These are phyloP conservation scores for Acropora yongei DNA, from an alignment of 64 coral and sea anemone species.

Conservation along the genomic window DNA sequence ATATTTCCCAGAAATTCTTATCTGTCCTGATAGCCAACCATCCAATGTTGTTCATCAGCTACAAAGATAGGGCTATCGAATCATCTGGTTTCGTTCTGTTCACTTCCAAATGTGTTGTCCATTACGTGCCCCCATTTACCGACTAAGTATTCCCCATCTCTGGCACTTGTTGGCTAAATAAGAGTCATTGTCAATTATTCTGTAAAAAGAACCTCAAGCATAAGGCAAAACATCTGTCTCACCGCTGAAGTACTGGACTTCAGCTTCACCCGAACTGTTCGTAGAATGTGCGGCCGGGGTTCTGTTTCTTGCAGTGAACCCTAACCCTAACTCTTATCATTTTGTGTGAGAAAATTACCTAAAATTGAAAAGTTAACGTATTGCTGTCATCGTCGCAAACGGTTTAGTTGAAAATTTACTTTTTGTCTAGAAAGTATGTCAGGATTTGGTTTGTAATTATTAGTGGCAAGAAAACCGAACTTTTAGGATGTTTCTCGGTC, in stretches of 20 bases:
- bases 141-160: not conserved
- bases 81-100: not conserved
- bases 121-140: not conserved
- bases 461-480: too few species aligned
- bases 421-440: too few species aligned
- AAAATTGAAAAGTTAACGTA: too few species aligned
- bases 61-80: not conserved
- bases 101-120: too few species aligned
- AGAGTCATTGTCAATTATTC: not conserved
- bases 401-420: too few species aligned
- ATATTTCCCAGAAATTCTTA: too few species aligned
- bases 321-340: too few species aligned
- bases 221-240: not conserved
- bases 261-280: constrained; percentile 34
- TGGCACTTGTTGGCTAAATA: not conserved
- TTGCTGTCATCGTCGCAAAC: too few species aligned
- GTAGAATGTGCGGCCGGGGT: constrained; percentile 1
- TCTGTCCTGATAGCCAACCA: not conserved
- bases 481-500: too few species aligned
- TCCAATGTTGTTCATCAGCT: not conserved
- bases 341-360: too few species aligned
- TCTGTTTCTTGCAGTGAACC: not conserved
- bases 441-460: too few species aligned
- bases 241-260: constrained; percentile 17
- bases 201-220: constrained; percentile 3